Conservation (phyloP, 2,888 invertebrate genomes). For the Cantharis rustica region DNA sequence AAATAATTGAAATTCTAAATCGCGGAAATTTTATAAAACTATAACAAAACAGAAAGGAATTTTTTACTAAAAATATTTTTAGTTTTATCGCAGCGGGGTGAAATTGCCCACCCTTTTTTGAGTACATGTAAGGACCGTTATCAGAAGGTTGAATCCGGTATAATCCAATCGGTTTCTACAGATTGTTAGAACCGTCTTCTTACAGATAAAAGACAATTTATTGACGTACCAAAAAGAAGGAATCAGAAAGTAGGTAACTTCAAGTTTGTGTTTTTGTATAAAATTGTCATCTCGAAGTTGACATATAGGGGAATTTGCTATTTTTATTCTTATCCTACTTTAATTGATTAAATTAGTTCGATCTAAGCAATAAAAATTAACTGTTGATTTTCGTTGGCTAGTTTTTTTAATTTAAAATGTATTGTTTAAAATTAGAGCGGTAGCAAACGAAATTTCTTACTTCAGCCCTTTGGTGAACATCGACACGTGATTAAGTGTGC, state of each 20-base stretch:
- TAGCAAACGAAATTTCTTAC: too few species aligned
- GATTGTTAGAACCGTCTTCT: background rate
- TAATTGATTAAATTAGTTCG: too few species aligned
- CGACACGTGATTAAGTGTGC: too few species aligned
- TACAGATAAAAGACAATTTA: background rate
- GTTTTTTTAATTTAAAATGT: too few species aligned
- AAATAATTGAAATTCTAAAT: background rate
- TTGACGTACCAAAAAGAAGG: background rate
- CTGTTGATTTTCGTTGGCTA: too few species aligned
- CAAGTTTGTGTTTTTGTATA: background rate
- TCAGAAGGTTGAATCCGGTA: background rate
- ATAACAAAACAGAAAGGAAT: background rate
- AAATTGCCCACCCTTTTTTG: background rate
- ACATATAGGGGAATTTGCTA: background rate
- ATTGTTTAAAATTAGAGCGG: too few species aligned
- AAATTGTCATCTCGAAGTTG: background rate
- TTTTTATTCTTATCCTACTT: too few species aligned
- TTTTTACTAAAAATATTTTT: background rate
- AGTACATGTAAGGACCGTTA: background rate
- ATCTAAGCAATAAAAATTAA: too few species aligned
- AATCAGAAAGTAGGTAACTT: background rate
- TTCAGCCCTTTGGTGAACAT: too few species aligned
- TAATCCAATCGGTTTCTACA: background rate
- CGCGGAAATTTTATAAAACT: background rate
- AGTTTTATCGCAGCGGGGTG: background rate